These are phyloP conservation scores for Drosophila baimaii DNA, from an alignment of 1,140 invertebrate genomes.

Conservation along the genomic window DNA sequence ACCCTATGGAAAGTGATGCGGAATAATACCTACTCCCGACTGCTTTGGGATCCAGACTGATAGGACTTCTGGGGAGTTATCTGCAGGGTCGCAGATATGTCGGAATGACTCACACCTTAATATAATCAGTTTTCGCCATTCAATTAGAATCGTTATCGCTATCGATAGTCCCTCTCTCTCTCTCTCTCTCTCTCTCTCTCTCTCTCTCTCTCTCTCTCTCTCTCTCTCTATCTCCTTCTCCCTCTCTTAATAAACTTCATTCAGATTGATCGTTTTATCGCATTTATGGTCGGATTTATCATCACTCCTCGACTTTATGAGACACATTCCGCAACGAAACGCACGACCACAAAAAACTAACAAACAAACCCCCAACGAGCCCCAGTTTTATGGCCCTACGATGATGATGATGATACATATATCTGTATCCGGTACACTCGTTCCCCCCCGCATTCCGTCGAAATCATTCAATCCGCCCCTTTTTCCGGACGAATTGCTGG, in stretches of 20 bases:
- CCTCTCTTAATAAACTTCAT: conserved; percentile 43
- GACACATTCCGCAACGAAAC: neutral
- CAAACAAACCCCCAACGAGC: neutral
- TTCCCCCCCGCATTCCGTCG: neutral
- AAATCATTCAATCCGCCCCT: conserved; percentile 1
- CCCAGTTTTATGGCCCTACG: conserved; percentile 16
- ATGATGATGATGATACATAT: neutral
- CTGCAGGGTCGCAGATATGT: too few species aligned
- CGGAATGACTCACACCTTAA: conserved; percentile 15
- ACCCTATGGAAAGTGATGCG: too few species aligned
- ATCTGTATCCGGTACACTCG: neutral
- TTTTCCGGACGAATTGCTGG: neutral
- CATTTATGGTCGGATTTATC: conserved; percentile 34
- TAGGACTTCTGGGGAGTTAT: neutral
- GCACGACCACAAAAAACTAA: neutral
- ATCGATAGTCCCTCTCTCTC: neutral
- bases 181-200: neutral
- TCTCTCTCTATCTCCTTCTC: too few species aligned
- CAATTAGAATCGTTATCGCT: conserved; percentile 39
- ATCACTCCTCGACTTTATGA: conserved; percentile 15
- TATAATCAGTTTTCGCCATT: conserved; percentile 29
- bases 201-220: neutral
- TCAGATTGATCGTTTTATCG: conserved; percentile 50
- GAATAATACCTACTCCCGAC: neutral
- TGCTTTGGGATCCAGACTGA: too few species aligned